Evolutionary conservation across 2,797 vertebrate species (phyloP).

Genomic region (Vipera latastei): DNA sequence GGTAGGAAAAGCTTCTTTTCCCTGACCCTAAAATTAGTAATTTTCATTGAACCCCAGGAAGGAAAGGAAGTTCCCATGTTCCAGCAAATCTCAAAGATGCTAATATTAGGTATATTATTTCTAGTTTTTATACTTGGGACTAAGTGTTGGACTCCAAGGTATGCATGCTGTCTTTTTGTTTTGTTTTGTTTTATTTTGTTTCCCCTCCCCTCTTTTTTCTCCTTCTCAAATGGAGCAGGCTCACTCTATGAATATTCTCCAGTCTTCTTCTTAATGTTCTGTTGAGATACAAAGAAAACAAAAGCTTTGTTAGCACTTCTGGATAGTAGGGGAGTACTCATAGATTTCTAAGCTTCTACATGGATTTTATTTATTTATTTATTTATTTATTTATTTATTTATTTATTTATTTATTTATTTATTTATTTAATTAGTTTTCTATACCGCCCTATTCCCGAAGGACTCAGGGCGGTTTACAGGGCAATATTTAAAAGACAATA

Average conservation of each 20-base stretch:
- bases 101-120: neutral
- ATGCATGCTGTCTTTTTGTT: neutral
- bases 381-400: too few species aligned
- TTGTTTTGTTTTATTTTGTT: neutral
- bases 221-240: neutral
- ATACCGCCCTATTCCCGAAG: too few species aligned
- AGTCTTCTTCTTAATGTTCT: neutral
- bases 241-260: neutral
- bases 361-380: too few species aligned
- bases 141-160: neutral
- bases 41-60: neutral
- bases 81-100: neutral
- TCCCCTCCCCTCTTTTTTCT: too few species aligned
- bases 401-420: too few species aligned
- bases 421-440: too few species aligned
- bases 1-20: neutral
- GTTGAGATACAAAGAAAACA: neutral
- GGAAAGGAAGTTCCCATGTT: neutral
- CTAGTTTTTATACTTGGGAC: neutral
- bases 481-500: too few species aligned
- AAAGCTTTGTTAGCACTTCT: neutral
- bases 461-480: too few species aligned
- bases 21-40: neutral
- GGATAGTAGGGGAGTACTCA: neutral
- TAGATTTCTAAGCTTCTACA: neutral